Evolutionary conservation across 2,888 invertebrate genomes (phyloP), one percentile per base, ranked within the genome.

Genomic region (Ormyrus rosae): DNA sequence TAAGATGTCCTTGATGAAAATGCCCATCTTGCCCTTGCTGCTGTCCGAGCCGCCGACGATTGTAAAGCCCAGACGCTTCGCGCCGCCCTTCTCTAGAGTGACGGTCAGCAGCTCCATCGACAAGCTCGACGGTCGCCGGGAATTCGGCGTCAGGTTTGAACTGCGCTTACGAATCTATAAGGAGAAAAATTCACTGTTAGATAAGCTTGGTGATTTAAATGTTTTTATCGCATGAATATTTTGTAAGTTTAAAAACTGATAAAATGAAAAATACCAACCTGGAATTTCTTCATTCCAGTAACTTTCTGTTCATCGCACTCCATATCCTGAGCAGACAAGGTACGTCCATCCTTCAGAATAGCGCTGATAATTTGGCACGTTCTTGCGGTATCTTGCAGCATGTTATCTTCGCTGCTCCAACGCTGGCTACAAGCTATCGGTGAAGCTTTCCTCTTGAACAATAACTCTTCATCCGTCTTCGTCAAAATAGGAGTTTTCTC

Each of bases 11-110:
- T 94, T 93, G 58, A 94, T 93, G 85, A 93, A 94, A 82, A 94
- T 94, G 0, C 94, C 94, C 90, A 93, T 92, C 80, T 91, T 92
- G 6, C 94, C 94, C 85, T 93, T 93, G 6, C 92, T 92, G 9
- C 93, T 93, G 85, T 94, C 94, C 50, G 92, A 91, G 0, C 94
- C 94, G 2, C 94, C 94, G 8, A 94, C 94, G 69, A 94, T 93
- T 68, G 94, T 93, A 87, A 94, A 94, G 0, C 94, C 94, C 11
- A 94, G 89, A 60, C 93, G 93, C 86, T 93, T 93, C 78, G 92
- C 91, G 0, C 92, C 91, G 0, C 93, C 94, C 85, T 94, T 94
- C 83, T 93, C 91, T 83, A 93, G 90, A 0, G 91, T 88, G 1
- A 93, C 88, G 4, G 89, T 89, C 9, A 90, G 63, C 51, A 88